Conservation (phyloP, 2,888 invertebrate species). For the Ormyrus nitidulus region DNA sequence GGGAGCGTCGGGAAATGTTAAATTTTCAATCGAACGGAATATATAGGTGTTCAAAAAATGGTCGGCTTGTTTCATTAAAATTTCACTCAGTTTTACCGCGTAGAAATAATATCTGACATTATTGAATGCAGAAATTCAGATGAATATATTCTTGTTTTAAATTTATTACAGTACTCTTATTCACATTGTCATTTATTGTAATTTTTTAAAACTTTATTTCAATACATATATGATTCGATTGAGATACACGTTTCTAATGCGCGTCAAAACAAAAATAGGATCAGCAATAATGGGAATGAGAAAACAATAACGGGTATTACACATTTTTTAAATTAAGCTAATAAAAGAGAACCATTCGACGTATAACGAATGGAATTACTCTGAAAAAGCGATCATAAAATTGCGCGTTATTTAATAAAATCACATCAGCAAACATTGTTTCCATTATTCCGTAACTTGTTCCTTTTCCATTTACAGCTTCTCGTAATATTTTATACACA, state of each 20-base stretch:
- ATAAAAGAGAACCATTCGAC: background rate
- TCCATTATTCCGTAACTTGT: background rate
- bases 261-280: background rate
- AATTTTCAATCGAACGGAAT: no score
- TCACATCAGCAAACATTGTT: background rate
- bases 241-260: background rate
- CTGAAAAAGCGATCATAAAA: background rate
- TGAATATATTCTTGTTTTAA: no score
- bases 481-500: background rate
- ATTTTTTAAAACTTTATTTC: no score
- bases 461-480: background rate
- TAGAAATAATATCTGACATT: no score
- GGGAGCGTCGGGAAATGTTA: no score
- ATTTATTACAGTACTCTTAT: no score
- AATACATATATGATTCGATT: no score
- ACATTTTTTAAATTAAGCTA: background rate
- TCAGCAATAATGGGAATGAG: background rate
- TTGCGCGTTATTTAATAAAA: background rate
- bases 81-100: no score
- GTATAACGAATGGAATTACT: background rate
- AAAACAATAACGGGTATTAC: background rate
- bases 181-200: no score
- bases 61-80: no score
- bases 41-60: no score
- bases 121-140: no score